Evolutionary conservation across 2,113 vertebrate species (phyloP).

Genomic region (Crotalus helleri): DNA sequence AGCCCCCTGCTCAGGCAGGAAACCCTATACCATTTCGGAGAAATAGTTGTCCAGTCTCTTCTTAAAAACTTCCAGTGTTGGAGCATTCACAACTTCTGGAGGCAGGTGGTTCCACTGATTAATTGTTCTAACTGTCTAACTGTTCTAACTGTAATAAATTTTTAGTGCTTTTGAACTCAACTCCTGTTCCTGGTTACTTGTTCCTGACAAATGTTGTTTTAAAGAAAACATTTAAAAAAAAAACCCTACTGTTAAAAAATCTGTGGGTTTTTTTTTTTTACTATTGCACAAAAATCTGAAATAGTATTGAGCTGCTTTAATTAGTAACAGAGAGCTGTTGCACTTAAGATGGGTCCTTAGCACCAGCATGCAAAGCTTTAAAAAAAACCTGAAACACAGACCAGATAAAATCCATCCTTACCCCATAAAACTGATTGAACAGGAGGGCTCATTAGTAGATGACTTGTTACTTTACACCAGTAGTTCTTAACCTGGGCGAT

Average conservation of each 20-base stretch:
- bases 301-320: neutral
- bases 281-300: neutral
- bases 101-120: neutral
- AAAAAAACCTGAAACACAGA: neutral
- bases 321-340: neutral
- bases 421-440: neutral
- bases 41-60: neutral
- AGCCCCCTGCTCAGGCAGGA: neutral
- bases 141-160: neutral
- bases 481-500: no score
- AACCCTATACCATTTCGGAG: neutral
- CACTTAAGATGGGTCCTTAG: neutral
- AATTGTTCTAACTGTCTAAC: neutral
- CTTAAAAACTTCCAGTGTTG: neutral
- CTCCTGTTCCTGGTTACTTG: neutral
- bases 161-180: neutral
- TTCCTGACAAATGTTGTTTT: neutral
- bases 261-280: neutral
- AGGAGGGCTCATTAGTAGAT: neutral
- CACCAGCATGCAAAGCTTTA: neutral
- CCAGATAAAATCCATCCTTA: neutral
- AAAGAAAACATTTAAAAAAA: neutral
- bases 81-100: fast-evolving
- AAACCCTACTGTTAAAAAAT: neutral
- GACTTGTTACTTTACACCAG: neutral